Percentiles rank a stretch among this genome's conserved stretches.
These are phyloP conservation scores for Tyria jacobaeae DNA, from an alignment of 2,888 invertebrate species.

Conservation along the genomic window DNA sequence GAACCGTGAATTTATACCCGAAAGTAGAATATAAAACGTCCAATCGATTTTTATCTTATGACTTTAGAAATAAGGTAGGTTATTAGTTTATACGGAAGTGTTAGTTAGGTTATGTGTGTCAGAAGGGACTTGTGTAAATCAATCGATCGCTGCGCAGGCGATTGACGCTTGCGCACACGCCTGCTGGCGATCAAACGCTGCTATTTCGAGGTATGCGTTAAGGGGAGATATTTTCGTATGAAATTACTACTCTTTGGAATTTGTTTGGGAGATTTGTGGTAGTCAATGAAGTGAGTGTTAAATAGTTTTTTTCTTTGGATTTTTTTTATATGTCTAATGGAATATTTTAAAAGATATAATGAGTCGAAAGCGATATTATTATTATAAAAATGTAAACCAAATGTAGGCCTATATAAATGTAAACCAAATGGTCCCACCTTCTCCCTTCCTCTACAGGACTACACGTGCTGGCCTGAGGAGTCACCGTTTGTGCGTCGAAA, in stretches of 20 bases:
- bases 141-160: constrained; percentile 75
- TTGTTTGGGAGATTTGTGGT: constrained; percentile 24
- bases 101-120: constrained; percentile 30
- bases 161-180: constrained; percentile 73
- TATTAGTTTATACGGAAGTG: constrained; percentile 14
- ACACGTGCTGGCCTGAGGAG: too few species aligned
- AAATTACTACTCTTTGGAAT: constrained; percentile 35
- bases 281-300: constrained; percentile 17
- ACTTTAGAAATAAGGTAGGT: accelerated
- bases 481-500: too few species aligned
- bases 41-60: neutral
- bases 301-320: constrained; percentile 5
- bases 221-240: constrained; percentile 55
- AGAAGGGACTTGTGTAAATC: constrained; percentile 70
- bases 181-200: constrained; percentile 74
- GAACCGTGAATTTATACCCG: constrained; percentile 46
- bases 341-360: neutral
- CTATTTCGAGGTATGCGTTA: constrained; percentile 72
- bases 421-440: too few species aligned
- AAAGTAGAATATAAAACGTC: constrained; percentile 24
- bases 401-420: too few species aligned
- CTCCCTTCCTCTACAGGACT: too few species aligned
- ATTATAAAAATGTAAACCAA: too few species aligned
- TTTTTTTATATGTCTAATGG: too few species aligned
- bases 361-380: too few species aligned